Evolutionary conservation across 2,888 invertebrate genomes (phyloP).

Genomic region (Ophion ventricosus): DNA sequence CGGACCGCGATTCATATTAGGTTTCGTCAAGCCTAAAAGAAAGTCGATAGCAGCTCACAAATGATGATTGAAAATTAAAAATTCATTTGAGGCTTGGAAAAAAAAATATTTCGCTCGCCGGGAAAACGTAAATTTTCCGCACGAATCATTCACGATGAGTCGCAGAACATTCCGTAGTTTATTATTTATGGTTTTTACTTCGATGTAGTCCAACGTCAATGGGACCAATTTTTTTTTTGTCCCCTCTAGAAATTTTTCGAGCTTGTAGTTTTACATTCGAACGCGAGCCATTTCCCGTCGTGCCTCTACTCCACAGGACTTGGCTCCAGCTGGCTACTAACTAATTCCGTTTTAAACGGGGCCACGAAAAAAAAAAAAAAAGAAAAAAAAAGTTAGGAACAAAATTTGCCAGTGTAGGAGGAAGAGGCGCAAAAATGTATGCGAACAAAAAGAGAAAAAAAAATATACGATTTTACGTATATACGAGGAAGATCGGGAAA

Average conservation of each 20-base stretch:
- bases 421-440: conserved; percentile 39
- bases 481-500: conserved; percentile 24
- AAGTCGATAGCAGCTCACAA: no score
- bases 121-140: no score
- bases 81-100: no score
- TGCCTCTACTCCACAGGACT: background rate
- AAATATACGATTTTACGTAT: conserved; percentile 21
- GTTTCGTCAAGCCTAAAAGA: no score
- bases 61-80: no score
- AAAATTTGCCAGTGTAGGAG: conserved; percentile 14
- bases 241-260: background rate
- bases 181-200: background rate
- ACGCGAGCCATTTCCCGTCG: background rate
- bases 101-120: no score
- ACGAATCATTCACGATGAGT: background rate
- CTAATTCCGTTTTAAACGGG: conserved; percentile 19
- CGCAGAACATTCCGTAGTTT: background rate
- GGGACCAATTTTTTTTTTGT: background rate
- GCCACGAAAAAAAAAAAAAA: no score
- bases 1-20: no score
- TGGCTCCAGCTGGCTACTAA: background rate
- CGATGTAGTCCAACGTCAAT: background rate
- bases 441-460: conserved; percentile 22
- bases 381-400: conserved; percentile 7
- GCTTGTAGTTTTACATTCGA: background rate